Conservation (phyloP, 2,113 vertebrate genomes). For the Clarias batrachus region DNA sequence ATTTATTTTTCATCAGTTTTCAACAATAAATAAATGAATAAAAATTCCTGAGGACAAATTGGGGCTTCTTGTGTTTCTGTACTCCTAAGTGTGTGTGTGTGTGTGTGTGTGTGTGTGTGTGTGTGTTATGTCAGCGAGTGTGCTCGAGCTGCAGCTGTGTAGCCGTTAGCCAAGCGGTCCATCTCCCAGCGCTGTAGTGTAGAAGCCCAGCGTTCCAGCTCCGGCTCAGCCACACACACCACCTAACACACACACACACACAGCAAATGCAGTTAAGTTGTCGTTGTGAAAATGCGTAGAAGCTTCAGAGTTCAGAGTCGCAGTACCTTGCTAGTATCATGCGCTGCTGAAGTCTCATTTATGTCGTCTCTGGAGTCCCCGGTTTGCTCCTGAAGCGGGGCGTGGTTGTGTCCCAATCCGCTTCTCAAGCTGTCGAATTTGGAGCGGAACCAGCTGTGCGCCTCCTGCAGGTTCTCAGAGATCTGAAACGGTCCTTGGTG, state of each 20-base stretch:
- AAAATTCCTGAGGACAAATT: background rate
- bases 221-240: slow-evolving; percentile 37
- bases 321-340: background rate
- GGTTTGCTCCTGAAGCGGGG: background rate
- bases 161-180: slow-evolving; percentile 55
- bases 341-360: background rate
- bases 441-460: slow-evolving; percentile 65
- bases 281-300: background rate
- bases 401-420: slow-evolving; percentile 44
- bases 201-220: slow-evolving; percentile 48
- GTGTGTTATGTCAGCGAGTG: background rate
- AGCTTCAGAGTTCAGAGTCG: background rate
- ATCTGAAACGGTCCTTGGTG: slow-evolving; percentile 52
- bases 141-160: slow-evolving; percentile 11
- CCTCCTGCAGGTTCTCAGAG: slow-evolving; percentile 67
- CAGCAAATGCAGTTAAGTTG: background rate
- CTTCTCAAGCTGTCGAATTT: slow-evolving; percentile 65
- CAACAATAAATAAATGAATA: background rate
- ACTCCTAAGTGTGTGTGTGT: background rate
- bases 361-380: background rate
- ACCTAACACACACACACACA: slow-evolving; percentile 33
- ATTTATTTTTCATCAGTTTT: background rate
- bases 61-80: background rate
- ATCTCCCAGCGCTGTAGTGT: slow-evolving; percentile 59
- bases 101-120: background rate